A percentile compares a stretch with the other conserved stretches of the same genome.
Evolutionary conservation across 2,888 invertebrate genomes (phyloP).

Genomic region (Laothoe populi): DNA sequence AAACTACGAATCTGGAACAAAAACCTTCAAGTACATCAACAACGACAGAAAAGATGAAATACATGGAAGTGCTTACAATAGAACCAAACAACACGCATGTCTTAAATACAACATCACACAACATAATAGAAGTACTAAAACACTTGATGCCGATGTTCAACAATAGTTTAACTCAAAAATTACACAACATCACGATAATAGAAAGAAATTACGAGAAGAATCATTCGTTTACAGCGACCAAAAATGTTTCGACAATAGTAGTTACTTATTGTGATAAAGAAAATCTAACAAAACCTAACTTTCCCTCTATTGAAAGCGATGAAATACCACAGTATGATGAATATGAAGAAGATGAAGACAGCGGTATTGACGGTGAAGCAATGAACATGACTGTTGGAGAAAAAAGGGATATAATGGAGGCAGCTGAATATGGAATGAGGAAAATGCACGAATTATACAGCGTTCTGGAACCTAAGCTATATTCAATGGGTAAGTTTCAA

Average conservation of each 20-base stretch:
- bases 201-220: slow-evolving; percentile 72
- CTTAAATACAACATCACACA: slow-evolving; percentile 61
- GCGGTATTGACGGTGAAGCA: slow-evolving; percentile 38
- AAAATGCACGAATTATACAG: slow-evolving; percentile 87
- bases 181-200: slow-evolving; percentile 76
- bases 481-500: slow-evolving; percentile 86
- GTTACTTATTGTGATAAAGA: slow-evolving; percentile 76
- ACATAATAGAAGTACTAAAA: slow-evolving; percentile 74
- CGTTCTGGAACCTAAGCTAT: slow-evolving; percentile 88
- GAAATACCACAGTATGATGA: slow-evolving; percentile 47
- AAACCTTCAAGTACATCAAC: slow-evolving; percentile 28
- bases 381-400: slow-evolving; percentile 56
- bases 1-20: slow-evolving; percentile 34
- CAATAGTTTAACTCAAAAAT: slow-evolving; percentile 66
- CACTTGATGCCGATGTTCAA: slow-evolving; percentile 78
- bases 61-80: slow-evolving; percentile 72
- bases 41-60: slow-evolving; percentile 58
- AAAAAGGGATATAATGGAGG: slow-evolving; percentile 85
- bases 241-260: slow-evolving; percentile 75
- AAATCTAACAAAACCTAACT: slow-evolving; percentile 56
- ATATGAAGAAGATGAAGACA: slow-evolving; percentile 41
- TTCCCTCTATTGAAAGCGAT: slow-evolving; percentile 41
- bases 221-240: slow-evolving; percentile 65
- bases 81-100: slow-evolving; percentile 68
- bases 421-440: slow-evolving; percentile 87